phyloP scores from a whole-genome alignment of 2,797 vertebrate species.

The Trematomus bernacchii region DNA sequence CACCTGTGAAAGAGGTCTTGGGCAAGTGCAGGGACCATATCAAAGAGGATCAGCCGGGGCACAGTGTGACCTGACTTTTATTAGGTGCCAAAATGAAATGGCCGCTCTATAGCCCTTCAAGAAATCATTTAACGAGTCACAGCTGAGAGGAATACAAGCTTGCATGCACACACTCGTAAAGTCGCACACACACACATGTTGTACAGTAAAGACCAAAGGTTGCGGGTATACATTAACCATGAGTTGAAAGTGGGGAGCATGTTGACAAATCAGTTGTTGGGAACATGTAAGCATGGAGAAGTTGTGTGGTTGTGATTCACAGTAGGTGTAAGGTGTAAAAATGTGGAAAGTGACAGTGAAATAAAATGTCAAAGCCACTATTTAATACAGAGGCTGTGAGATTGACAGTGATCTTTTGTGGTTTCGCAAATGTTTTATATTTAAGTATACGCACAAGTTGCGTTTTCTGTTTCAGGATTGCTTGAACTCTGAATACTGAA shows the following conservation, averaged over 20 bases:
- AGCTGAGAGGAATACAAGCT: constrained; percentile 60
- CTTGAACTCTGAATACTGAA: neutral
- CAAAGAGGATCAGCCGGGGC: constrained; percentile 79
- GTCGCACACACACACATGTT: constrained; percentile 25
- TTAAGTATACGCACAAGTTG: neutral
- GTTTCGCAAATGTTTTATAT: neutral
- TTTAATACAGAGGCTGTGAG: constrained; percentile 15
- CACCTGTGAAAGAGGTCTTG: constrained; percentile 76
- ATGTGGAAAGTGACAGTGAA: neutral
- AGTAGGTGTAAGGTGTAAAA: neutral
- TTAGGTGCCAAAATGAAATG: constrained; percentile 82
- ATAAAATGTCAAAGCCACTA: constrained; percentile 31
- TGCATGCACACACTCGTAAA: constrained; percentile 43
- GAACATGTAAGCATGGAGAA: constrained; percentile 17
- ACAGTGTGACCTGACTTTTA: constrained; percentile 77
- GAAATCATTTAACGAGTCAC: constrained; percentile 79
- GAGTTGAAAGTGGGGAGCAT: constrained; percentile 5
- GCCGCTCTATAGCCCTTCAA: constrained; percentile 71
- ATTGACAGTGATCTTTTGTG: constrained; percentile 22
- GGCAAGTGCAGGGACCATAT: constrained; percentile 76
- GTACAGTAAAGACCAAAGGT: constrained; percentile 37
- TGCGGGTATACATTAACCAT: neutral
- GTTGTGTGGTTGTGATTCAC: neutral
- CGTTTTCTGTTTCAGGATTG: neutral
- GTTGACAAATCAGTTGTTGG: constrained; percentile 19